Percentiles rank a stretch among this genome's conserved stretches.
Evolutionary conservation across 2,797 vertebrate genomes (phyloP).

Genomic region (Scolopax bukidnonensis): DNA sequence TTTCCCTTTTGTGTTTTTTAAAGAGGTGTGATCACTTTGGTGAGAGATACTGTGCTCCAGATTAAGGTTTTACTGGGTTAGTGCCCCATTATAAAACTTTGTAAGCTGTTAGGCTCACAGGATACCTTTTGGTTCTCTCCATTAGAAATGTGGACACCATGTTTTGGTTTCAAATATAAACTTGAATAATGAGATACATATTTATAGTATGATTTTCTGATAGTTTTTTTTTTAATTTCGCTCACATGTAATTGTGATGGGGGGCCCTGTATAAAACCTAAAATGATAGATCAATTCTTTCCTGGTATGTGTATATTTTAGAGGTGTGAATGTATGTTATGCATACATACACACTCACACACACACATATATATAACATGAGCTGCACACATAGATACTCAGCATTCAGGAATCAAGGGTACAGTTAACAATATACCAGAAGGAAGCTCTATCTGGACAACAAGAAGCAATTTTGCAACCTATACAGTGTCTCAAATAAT

Average conservation of each 20-base stretch:
- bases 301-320: conserved; percentile 45
- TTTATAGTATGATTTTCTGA: background rate
- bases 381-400: conserved; percentile 63
- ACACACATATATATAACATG: conserved; percentile 48
- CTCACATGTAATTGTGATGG: background rate
- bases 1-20: background rate
- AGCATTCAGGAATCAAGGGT: conserved; percentile 40
- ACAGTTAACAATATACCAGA: conserved; percentile 52
- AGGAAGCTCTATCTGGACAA: conserved; percentile 54
- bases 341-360: conserved; percentile 37
- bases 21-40: background rate
- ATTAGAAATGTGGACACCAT: background rate
- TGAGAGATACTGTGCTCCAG: background rate
- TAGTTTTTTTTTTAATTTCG: background rate
- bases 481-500: conserved; percentile 38
- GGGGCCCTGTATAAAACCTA: background rate
- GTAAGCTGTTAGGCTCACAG: background rate
- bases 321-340: conserved; percentile 34
- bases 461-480: conserved; percentile 47
- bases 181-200: background rate
- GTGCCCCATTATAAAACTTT: background rate
- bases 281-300: conserved; percentile 25
- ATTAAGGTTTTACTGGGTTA: background rate
- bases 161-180: background rate
- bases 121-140: background rate